A percentile compares a stretch with the other conserved stretches of the same genome.
Evolutionary conservation across 2,797 vertebrate species (phyloP).

Genomic region (Austrolebias charrua): DNA sequence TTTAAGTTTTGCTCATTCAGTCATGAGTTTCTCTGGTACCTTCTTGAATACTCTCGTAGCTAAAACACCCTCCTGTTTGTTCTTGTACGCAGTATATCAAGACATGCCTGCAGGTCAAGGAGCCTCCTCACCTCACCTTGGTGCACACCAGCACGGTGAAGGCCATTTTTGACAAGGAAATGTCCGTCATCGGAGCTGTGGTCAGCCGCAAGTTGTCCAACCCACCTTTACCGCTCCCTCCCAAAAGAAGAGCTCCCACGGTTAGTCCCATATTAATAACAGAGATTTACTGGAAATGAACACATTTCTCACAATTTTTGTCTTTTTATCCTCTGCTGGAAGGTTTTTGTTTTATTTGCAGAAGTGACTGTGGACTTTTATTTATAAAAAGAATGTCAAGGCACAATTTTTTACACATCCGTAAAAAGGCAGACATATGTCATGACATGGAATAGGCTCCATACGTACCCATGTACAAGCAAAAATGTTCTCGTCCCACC

Average conservation of each 20-base stretch:
- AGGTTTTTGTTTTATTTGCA: not conserved
- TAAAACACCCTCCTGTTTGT: constrained; percentile 1
- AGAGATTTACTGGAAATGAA: too few species aligned
- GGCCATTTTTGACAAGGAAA: constrained; percentile 92
- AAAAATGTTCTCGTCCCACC: too few species aligned
- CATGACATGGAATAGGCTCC: too few species aligned
- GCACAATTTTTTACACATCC: not conserved
- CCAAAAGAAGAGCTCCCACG: constrained; percentile 86
- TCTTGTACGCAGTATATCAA: constrained; percentile 86
- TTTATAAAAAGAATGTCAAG: too few species aligned
- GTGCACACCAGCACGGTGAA: constrained; percentile 88
- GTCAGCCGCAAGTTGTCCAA: constrained; percentile 86
- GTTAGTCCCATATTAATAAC: constrained; percentile 76
- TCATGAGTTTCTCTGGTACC: not conserved
- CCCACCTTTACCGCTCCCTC: constrained; percentile 92
- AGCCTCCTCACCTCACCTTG: constrained; percentile 88
- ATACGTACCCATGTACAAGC: too few species aligned
- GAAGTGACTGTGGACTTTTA: too few species aligned
- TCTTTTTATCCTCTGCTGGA: not conserved
- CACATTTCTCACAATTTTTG: too few species aligned
- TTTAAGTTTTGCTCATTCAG: not conserved
- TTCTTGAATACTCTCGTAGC: not conserved
- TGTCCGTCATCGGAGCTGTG: constrained; percentile 86
- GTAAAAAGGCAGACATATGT: too few species aligned
- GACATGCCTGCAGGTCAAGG: constrained; percentile 86